A percentile compares a stretch with the other conserved stretches of the same genome.
phyloP scores from a whole-genome alignment of 2,797 vertebrate genomes.

The Syndactyla subalaris region DNA sequence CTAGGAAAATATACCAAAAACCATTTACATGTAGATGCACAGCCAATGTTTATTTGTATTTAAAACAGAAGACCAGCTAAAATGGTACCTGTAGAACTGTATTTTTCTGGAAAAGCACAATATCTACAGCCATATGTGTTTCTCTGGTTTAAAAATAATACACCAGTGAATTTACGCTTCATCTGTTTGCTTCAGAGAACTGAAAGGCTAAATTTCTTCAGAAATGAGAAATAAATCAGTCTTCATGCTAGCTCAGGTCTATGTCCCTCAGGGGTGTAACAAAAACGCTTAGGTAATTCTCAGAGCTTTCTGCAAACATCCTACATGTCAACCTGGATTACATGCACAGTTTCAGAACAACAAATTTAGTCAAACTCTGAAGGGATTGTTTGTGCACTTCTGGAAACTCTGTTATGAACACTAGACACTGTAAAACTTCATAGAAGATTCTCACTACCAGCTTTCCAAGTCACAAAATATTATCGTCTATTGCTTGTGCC shows the following conservation, averaged over 20 bases:
- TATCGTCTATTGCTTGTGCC: background rate
- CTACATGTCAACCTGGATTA: background rate
- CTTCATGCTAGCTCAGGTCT: background rate
- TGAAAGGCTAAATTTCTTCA: constrained; percentile 15
- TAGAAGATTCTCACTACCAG: background rate
- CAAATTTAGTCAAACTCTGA: background rate
- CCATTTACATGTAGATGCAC: background rate
- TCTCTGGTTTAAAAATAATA: background rate
- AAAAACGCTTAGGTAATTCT: constrained; percentile 5
- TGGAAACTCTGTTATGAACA: background rate
- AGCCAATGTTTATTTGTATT: background rate
- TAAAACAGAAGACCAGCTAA: background rate
- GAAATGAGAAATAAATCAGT: constrained; percentile 26
- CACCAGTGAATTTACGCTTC: background rate
- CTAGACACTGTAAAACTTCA: background rate
- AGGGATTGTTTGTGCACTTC: background rate
- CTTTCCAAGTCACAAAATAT: background rate
- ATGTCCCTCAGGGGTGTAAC: background rate
- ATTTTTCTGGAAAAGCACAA: background rate
- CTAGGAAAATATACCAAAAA: background rate
- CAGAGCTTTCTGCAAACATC: background rate
- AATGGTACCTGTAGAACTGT: background rate
- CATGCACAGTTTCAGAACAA: background rate
- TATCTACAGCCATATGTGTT: background rate
- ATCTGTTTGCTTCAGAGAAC: background rate